phyloP scores from a whole-genome alignment of 2,888 invertebrate genomes.

The Volucella zonaria region DNA sequence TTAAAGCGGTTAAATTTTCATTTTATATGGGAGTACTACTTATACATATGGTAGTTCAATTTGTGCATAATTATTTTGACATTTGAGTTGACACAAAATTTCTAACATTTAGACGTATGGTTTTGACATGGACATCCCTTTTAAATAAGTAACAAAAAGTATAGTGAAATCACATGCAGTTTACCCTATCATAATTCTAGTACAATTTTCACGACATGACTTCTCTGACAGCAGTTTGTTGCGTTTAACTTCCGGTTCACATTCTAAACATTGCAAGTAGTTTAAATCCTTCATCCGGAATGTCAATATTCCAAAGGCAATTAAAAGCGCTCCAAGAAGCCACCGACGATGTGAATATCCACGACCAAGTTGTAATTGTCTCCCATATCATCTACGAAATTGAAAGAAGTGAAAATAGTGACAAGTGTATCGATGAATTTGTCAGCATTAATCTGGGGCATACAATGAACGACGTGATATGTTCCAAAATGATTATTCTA shows the following conservation, averaged over 20 bases:
- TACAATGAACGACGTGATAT: slow-evolving; percentile 41
- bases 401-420: slow-evolving; percentile 9
- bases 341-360: slow-evolving; percentile 13
- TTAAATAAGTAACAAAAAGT: too few species aligned
- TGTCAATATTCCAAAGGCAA: slow-evolving; percentile 32
- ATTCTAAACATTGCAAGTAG: too few species aligned
- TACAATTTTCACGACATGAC: background rate
- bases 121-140: too few species aligned
- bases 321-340: slow-evolving; percentile 34
- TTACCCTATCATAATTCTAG: too few species aligned
- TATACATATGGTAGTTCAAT: too few species aligned
- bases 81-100: too few species aligned
- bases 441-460: slow-evolving; percentile 25
- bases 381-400: slow-evolving; percentile 21
- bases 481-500: slow-evolving; percentile 34
- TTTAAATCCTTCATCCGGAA: slow-evolving; percentile 1
- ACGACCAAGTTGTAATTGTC: slow-evolving; percentile 28
- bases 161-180: background rate
- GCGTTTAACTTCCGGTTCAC: slow-evolving; percentile 14
- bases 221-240: too few species aligned
- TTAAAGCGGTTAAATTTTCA: too few species aligned
- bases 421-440: slow-evolving; percentile 6
- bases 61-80: too few species aligned
- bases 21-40: too few species aligned
- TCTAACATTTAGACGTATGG: too few species aligned